A percentile compares a stretch with the other conserved stretches of the same genome.
These are phyloP conservation scores for Actinostola sp. DNA, from an alignment of 92 coral and sea anemone genomes.

Conservation along the genomic window DNA sequence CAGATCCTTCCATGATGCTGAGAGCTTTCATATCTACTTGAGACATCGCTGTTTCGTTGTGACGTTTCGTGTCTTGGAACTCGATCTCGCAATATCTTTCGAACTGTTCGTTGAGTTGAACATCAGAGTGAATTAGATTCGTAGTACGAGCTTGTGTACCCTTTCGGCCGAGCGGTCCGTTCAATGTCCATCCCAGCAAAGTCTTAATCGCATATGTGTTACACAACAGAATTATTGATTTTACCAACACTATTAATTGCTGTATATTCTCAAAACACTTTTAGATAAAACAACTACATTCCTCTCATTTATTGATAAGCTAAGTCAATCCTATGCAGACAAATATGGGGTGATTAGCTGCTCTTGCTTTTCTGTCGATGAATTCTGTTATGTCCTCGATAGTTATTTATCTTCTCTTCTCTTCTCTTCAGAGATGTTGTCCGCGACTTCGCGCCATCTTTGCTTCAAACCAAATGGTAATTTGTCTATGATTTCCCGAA, in stretches of 20 bases:
- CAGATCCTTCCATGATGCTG: slow-evolving; percentile 40
- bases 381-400: slow-evolving; percentile 60
- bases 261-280: too few species aligned
- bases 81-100: slow-evolving; percentile 49
- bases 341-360: slow-evolving; percentile 66
- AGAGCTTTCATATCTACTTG: slow-evolving; percentile 44
- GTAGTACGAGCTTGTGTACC: not conserved
- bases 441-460: slow-evolving; percentile 66
- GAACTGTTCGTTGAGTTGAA: slow-evolving; percentile 35
- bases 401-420: slow-evolving; percentile 58
- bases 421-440: slow-evolving; percentile 54
- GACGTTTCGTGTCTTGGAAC: slow-evolving; percentile 33
- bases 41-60: slow-evolving; percentile 35
- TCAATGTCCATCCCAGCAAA: slow-evolving; percentile 27
- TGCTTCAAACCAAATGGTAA: slow-evolving; percentile 52
- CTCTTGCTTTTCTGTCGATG: slow-evolving; percentile 59
- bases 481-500: slow-evolving; percentile 44
- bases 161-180: slow-evolving; percentile 30
- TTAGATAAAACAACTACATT: too few species aligned
- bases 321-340: too few species aligned
- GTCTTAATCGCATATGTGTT: slow-evolving; percentile 31
- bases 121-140: slow-evolving; percentile 30
- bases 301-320: too few species aligned
- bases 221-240: too few species aligned
- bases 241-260: too few species aligned